Evolutionary conservation across 92 coral and sea anemone species (phyloP), one percentile per base, ranked within the genome.

Genomic region (Zoanthus gigantus): DNA sequence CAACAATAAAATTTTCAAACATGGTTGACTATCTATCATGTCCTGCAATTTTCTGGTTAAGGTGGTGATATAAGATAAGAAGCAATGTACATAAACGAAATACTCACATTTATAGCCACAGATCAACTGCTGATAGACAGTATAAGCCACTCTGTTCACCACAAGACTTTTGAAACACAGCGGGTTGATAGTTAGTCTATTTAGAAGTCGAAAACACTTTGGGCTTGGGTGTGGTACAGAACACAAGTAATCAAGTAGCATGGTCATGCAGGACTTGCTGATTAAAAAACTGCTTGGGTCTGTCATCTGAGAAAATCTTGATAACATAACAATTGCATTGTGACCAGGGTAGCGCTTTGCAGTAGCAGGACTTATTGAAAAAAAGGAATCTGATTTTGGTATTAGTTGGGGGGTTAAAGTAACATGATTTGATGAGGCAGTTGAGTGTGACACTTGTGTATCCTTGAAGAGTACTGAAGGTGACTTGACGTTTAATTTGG

Each of bases 241-340:
- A 69, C 89, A 73, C 3, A 94, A 67, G 60, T 95, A 95, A 87
- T 94, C 95, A 89, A 97, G 85, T 68, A 97, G 73, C 17, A 83
- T 83, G 23, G 88, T 88, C 46, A 97, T 92, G 72, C 99, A 97
- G 42, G 94, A 94, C 69, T 83, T 91, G 66, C 92, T 94, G 66
- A 93, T 84, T 47, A 92, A 91, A 32, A 88, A 53, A 60, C 85
- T 84, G 34, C 89, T 85, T n/a, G 94, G 95, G 60, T 97, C 94
- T 52, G 92, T 87, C 98, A 95, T 94, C 69, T 91, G 98, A 23
- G 96, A 94, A 72, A 97, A 93, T 30, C 98, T 91, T 31, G 92
- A 95, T 77, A 97, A 71, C 90, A 97, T 82, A 4, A 89, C 78
- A 76, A 97, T 17, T 61, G 92, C 83, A 74, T 91, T 94, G 75